Evolutionary conservation across 1,140 invertebrate species (phyloP), one percentile per base, ranked within the genome.

Genomic region (Antheraea pernyi): DNA sequence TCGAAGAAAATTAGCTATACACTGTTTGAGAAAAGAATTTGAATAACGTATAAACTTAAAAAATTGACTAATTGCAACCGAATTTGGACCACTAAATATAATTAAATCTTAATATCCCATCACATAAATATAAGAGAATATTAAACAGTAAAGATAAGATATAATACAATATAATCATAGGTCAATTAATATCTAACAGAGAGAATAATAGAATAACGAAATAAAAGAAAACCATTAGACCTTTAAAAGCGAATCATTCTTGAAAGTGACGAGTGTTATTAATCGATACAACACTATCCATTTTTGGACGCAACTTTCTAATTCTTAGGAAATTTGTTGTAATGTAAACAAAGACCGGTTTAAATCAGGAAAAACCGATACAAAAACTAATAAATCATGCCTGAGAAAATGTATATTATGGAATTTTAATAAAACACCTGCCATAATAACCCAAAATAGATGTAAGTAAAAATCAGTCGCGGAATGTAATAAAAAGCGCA

Each of bases 301-400:
- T 18, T 64, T 64, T 39, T 39, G 16, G 37, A 9, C 16, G 46
- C 46, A 64, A 69, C 67, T 72, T 72, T 72, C 71, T 72, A 72
- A 69, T 72, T 72, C 71, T 62, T 42, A 69, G 48, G 59, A 72
- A 72, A 68, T 72, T 64, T 53, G 0, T 65, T 72, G 66, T 72
- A 69, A 72, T 59, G 71, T 72, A 69, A 72, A 72, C 71, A 72
- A 69, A 72, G 71, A 53, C 46, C 46, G 46, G 46, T 53, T 53
- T 16, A 53, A 13, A 53, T 13, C 46, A 53, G 46, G 46, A 53
- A 53, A 53, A 53, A 13, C 16, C 10, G 16, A 53, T 53, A 16
- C 46, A 53, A 16, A 53, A 16, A 53, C 5, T 53, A 53, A 53
- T 53, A 53, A 16, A 53, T 53, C 16, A 53, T 53, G 9, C 6